Evolutionary conservation across 2,888 invertebrate genomes (phyloP), one percentile per base, ranked within the genome.

Genomic region (Nematopogon swammerdamellus): DNA sequence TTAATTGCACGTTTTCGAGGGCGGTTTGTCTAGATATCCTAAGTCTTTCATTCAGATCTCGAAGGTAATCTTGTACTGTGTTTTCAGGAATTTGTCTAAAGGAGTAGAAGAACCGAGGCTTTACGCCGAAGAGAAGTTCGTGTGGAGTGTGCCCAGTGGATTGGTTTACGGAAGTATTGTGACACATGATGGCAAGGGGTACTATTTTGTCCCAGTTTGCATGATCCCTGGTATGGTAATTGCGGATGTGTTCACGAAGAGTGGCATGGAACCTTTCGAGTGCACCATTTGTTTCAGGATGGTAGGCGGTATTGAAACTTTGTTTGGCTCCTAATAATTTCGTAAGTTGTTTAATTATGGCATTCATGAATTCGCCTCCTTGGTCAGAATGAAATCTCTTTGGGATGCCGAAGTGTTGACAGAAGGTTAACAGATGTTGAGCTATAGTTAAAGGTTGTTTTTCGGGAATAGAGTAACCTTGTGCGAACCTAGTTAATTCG

Each of bases 111-210:
- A 56, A 53, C 42, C 58, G 57, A 16, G 58, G 60, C 54, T 63
- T 63, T 30, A 52, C 61, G 11, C 61, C 61, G 20, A 64, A 63
- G 5, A 63, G 47, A 6, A 63, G 50, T 60, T 63, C 60, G 30
- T 62, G 58, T 10, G 60, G 59, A 20, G 58, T 61, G 16, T 53
- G 60, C 8, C 55, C 57, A 1, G 63, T 61, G 1, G 61, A 59
- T 8, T 46, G 50, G 45, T 63, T 63, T 2, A 60, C 49, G 5
- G 61, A 61, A 1, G 60, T 63, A 44, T 61, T 62, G 36, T 63
- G 61, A 42, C 63, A 63, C 51, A 60, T 61, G 3, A 62, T 55
- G 1, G 62, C 61, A n/a, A 64, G 53, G 5, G 61, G 61, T n/a
- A 61, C 55, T 1, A 62, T 61, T 53, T 49, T 25, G 14, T 61